Percentiles rank a stretch among this genome's conserved stretches.
phyloP scores from a whole-genome alignment of 2,113 vertebrate genomes.

The Elephantulus edwardii region DNA sequence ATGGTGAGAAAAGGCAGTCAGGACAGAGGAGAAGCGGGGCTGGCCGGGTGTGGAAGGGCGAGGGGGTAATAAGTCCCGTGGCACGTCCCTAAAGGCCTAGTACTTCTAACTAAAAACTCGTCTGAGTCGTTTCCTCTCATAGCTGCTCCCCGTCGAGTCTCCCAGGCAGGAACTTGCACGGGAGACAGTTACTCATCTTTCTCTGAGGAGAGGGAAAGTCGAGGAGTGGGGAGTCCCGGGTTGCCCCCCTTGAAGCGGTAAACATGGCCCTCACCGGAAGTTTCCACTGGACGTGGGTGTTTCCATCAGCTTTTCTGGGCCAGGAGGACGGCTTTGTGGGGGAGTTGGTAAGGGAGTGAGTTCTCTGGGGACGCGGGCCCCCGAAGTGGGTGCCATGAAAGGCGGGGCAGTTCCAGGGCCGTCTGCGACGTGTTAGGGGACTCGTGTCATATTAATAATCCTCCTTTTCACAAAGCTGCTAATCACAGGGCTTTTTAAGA shows the following conservation, averaged over 20 bases:
- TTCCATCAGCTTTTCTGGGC: neutral
- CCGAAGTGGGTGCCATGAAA: neutral
- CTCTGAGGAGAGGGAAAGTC: no score
- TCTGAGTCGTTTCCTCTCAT: no score
- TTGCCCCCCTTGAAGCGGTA: neutral
- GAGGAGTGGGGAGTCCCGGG: neutral
- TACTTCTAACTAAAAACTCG: no score
- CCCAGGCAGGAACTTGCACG: no score
- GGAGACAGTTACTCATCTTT: no score
- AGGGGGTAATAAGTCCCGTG: neutral
- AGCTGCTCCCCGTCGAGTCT: no score
- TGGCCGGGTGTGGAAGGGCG: fast-evolving
- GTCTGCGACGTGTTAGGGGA: neutral
- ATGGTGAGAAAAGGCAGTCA: fast-evolving
- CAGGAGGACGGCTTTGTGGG: neutral
- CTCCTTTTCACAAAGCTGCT: neutral
- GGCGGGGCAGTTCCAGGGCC: neutral
- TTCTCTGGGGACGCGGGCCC: neutral
- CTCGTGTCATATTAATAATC: neutral
- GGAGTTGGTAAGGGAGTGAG: neutral
- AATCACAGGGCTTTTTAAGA: neutral
- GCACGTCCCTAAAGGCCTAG: no score
- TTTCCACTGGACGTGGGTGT: neutral
- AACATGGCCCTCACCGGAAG: neutral
- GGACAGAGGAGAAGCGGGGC: fast-evolving